Evolutionary conservation across 2,113 vertebrate species (phyloP).

Genomic region (Galemys pyrenaicus): DNA sequence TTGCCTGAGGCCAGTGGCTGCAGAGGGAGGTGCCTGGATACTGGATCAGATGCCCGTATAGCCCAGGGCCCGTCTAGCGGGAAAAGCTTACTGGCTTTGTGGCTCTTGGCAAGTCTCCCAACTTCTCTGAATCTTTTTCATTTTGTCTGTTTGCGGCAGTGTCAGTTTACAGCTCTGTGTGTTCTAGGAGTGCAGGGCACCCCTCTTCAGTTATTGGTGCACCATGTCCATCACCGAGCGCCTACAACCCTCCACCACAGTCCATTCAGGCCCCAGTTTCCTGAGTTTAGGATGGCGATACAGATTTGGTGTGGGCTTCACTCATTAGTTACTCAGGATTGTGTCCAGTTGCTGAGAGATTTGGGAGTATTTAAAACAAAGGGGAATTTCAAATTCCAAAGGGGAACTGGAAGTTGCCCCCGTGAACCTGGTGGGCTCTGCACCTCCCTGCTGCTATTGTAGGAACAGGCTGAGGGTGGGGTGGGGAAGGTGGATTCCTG

Average conservation of each 20-base stretch:
- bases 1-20: background rate
- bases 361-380: background rate
- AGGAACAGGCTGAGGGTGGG: background rate
- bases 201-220: too few relatives aligned
- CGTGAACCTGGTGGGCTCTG: fast-evolving
- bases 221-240: too few relatives aligned
- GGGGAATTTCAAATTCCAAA: background rate
- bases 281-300: background rate
- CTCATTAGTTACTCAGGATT: background rate
- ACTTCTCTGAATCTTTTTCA: background rate
- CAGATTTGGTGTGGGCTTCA: background rate
- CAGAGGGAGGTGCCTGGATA: background rate
- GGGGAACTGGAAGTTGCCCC: background rate
- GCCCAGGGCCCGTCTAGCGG: background rate
- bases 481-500: background rate
- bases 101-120: too few relatives aligned
- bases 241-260: too few relatives aligned
- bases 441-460: background rate
- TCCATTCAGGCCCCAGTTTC: background rate
- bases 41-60: background rate
- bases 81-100: background rate
- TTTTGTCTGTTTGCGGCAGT: too few relatives aligned
- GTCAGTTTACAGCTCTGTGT: too few relatives aligned
- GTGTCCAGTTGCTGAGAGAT: background rate
- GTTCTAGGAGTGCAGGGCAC: too few relatives aligned